These are phyloP conservation scores for Grallaria varia DNA, from an alignment of 2,113 vertebrate genomes.

Conservation along the genomic window DNA sequence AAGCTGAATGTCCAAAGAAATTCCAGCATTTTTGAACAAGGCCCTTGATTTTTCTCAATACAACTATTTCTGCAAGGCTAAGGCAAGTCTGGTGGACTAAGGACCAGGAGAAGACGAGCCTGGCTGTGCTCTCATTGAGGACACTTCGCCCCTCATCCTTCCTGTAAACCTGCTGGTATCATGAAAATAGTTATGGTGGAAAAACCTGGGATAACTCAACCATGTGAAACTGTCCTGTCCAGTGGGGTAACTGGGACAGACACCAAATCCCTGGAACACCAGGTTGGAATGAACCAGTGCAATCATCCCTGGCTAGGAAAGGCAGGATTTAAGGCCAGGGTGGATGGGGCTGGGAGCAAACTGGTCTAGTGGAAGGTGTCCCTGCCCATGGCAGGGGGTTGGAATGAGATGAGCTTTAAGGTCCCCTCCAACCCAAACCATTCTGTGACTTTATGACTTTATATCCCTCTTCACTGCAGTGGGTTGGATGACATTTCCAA, in stretches of 20 bases:
- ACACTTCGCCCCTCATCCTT: not conserved
- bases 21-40: not conserved
- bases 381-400: not conserved
- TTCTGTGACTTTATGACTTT: not conserved
- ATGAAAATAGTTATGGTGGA: not conserved
- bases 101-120: not conserved
- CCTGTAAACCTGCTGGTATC: not conserved
- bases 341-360: accelerated
- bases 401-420: not conserved
- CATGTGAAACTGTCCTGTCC: not conserved
- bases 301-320: not conserved
- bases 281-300: not conserved
- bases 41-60: not conserved
- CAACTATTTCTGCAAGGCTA: not conserved
- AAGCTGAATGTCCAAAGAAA: not conserved
- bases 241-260: not conserved
- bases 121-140: not conserved
- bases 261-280: not conserved
- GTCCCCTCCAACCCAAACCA: not conserved
- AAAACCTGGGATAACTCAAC: not conserved
- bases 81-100: not conserved
- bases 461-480: not conserved
- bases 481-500: not conserved
- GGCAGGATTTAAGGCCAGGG: not conserved
- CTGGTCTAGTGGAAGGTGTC: not conserved